Conservation (phyloP, 2,888 invertebrate species). For the Tetranychus piercei region DNA sequence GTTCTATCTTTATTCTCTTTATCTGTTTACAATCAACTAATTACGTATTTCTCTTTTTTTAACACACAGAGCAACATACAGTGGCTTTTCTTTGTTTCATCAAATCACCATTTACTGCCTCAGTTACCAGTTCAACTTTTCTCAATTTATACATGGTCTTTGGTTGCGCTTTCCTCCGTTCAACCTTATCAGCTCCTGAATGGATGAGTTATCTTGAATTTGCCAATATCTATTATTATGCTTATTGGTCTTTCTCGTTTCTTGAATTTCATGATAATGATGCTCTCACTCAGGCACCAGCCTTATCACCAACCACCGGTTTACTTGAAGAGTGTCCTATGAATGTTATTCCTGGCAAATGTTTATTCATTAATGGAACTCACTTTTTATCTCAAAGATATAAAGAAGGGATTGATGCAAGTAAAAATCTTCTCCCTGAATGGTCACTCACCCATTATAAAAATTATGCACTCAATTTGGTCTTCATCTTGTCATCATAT, state of each 20-base stretch:
- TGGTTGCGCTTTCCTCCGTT: slow-evolving; percentile 60
- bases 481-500: slow-evolving; percentile 59
- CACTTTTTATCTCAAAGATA: slow-evolving; percentile 53
- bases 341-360: slow-evolving; percentile 29
- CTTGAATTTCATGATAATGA: slow-evolving; percentile 42
- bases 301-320: slow-evolving; percentile 24
- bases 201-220: slow-evolving; percentile 64
- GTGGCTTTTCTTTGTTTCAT: slow-evolving; percentile 61
- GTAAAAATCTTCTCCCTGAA: slow-evolving; percentile 16
- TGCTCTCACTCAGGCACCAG: slow-evolving; percentile 25
- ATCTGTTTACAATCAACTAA: neutral
- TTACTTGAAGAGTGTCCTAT: slow-evolving; percentile 21
- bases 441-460: slow-evolving; percentile 25
- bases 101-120: slow-evolving; percentile 55
- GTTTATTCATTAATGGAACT: slow-evolving; percentile 43
- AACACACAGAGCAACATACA: slow-evolving; percentile 51
- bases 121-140: slow-evolving; percentile 57
- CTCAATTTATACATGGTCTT: slow-evolving; percentile 46
- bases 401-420: slow-evolving; percentile 35
- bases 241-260: slow-evolving; percentile 43
- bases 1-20: neutral
- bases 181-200: slow-evolving; percentile 55
- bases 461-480: slow-evolving; percentile 61
- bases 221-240: slow-evolving; percentile 58
- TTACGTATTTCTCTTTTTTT: neutral